These are phyloP conservation scores for Melinaea menophilus DNA, from an alignment of 2,888 invertebrate species.

Conservation along the genomic window DNA sequence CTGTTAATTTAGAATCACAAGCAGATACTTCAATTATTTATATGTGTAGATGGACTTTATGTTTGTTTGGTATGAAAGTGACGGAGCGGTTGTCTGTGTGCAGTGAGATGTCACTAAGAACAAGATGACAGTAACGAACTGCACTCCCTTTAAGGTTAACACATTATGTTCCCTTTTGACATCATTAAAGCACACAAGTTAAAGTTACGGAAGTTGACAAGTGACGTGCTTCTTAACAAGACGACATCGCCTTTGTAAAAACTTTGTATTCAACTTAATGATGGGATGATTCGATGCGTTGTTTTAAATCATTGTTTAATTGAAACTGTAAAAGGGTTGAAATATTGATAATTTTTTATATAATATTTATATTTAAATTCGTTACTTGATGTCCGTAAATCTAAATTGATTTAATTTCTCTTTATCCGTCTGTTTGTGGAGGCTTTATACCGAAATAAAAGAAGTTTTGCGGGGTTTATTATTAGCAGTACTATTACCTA, in stretches of 20 bases:
- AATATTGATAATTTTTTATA: too few relatives aligned
- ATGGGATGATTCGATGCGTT: background rate
- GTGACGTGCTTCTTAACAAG: slow-evolving; percentile 29
- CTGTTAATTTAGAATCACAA: too few relatives aligned
- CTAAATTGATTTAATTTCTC: too few relatives aligned
- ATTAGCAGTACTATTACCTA: too few relatives aligned
- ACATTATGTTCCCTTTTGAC: slow-evolving; percentile 72
- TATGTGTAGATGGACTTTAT: slow-evolving; percentile 32
- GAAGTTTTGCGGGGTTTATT: too few relatives aligned
- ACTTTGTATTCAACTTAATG: background rate
- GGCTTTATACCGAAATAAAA: too few relatives aligned
- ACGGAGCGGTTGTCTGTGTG: slow-evolving; percentile 49
- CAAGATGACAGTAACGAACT: slow-evolving; percentile 70
- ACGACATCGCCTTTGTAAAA: slow-evolving; percentile 12
- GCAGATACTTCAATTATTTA: too few relatives aligned
- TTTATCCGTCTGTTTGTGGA: too few relatives aligned
- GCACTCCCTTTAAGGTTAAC: slow-evolving; percentile 61
- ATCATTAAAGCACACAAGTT: slow-evolving; percentile 62
- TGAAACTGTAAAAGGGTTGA: too few relatives aligned
- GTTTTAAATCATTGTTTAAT: too few relatives aligned
- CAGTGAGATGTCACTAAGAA: slow-evolving; percentile 65
- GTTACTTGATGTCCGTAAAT: too few relatives aligned
- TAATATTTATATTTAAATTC: too few relatives aligned
- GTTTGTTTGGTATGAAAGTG: slow-evolving; percentile 48
- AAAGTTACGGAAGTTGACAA: slow-evolving; percentile 35